Percentiles rank a stretch among this genome's conserved stretches.
These are phyloP conservation scores for Hybognathus amarus DNA, from an alignment of 2,797 vertebrate species.

Conservation along the genomic window DNA sequence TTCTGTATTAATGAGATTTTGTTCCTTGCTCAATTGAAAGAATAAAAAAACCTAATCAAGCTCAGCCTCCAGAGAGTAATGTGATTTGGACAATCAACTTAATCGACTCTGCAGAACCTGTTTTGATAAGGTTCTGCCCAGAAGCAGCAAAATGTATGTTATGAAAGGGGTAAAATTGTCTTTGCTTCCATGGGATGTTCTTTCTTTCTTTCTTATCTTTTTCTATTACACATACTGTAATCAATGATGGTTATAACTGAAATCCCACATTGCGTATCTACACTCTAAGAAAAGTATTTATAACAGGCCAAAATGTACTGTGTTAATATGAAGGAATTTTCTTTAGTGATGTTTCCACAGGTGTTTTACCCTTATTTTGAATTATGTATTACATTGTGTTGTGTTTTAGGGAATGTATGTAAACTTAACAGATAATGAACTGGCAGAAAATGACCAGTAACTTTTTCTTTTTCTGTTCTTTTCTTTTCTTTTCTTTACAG, in stretches of 20 bases:
- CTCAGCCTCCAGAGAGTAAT: slow-evolving; percentile 18
- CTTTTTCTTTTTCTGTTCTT: no score
- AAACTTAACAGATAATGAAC: background rate
- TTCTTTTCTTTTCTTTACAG: background rate
- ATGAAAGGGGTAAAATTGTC: slow-evolving; percentile 14
- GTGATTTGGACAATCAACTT: slow-evolving; percentile 33
- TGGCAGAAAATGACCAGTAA: background rate
- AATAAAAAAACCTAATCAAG: background rate
- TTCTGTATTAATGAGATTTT: slow-evolving; percentile 23
- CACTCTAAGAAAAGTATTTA: background rate
- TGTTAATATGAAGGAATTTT: background rate
- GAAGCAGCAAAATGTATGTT: background rate
- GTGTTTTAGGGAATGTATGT: background rate
- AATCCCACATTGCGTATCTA: background rate
- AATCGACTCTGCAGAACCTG: slow-evolving; percentile 3
- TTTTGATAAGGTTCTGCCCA: slow-evolving; percentile 17
- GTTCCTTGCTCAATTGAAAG: slow-evolving; percentile 16
- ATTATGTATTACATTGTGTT: background rate
- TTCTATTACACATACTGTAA: slow-evolving; percentile 7
- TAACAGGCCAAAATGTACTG: background rate
- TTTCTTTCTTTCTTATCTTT: background rate
- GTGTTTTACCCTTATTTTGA: background rate
- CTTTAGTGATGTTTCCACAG: background rate
- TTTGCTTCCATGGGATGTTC: slow-evolving; percentile 23
- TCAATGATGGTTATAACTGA: background rate